Conservation (phyloP, 2,797 vertebrate species). For the Nannoperca obscura region DNA sequence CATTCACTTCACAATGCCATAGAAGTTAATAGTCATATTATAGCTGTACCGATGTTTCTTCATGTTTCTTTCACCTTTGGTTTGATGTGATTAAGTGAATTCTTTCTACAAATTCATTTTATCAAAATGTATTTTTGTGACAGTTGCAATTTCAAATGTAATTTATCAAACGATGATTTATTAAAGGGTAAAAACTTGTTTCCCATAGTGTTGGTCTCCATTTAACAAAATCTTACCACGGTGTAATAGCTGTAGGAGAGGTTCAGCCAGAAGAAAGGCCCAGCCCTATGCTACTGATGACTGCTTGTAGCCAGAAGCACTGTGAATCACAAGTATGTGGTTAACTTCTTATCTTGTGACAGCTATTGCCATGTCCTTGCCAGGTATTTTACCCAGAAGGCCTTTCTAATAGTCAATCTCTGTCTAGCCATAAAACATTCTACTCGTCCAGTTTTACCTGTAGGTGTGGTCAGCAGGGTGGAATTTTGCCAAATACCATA, state of each 20-base stretch:
- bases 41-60: constrained; percentile 29
- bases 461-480: constrained; percentile 27
- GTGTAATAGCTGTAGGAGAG: background rate
- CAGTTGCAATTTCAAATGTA: constrained; percentile 80
- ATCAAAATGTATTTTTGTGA: constrained; percentile 84
- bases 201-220: constrained; percentile 5
- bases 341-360: constrained; percentile 11
- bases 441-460: constrained; percentile 40
- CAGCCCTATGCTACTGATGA: background rate
- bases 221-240: background rate
- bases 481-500: constrained; percentile 18
- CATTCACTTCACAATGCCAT: constrained; percentile 28
- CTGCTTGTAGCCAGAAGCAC: constrained; percentile 30
- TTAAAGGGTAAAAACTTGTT: constrained; percentile 76
- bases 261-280: constrained; percentile 6
- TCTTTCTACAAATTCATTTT: constrained; percentile 81
- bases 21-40: constrained; percentile 22
- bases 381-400: constrained; percentile 15
- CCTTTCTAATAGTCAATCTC: constrained; percentile 6
- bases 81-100: constrained; percentile 72
- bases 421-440: background rate
- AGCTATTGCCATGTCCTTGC: background rate
- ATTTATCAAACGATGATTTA: constrained; percentile 85
- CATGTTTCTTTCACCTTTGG: constrained; percentile 62
- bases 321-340: constrained; percentile 46